Base-by-base conservation (phyloP, 2,797 vertebrate genomes). In the Enteromius argenteus region DNA sequence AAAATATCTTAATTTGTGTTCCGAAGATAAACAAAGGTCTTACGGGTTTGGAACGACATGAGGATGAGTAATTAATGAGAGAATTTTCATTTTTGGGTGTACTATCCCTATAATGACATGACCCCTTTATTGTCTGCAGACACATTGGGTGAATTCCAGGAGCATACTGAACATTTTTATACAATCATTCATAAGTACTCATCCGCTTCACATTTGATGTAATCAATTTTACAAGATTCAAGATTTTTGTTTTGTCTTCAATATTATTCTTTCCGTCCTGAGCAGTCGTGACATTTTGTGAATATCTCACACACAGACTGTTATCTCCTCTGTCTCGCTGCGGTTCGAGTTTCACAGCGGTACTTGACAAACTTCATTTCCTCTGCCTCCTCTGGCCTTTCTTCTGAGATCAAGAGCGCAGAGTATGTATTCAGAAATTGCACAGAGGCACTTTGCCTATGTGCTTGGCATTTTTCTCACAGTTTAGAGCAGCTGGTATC, bases 291-390 rank as follows among this genome's bases (percentile, higher is more conserved):
- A 49, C 30, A 53, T 72, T 71, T 72, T 64, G 11, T 37, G 66
- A 72, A 78, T 53, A 72, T 78, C 13, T 1, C 51, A 51, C 8
- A 10, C 39, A 76, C 17, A 15, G 46, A 5, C 46, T 58, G 7
- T 69, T 64, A 72, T 82, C 56, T 72, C 8, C 9, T 5, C 27
- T 1, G 13, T n/a, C 44, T 78, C 23, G 5, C 67, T 73, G 19
- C 2, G 6, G 30, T 75, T 75, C 3, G 23, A 64, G 51, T 32
- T 78, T 72, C 67, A 64, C 42, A 23, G 67, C 7, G 9, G 64
- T 64, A 39, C 79, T 82, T 78, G 62, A 86, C 75, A 79, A 71
- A 82, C 56, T 79, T 86, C 0, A 86, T 86, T 86, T 86, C 75
- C 80, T 86, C 46, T 49, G 67, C 67, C 58, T 73, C 19, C 67